phyloP scores from a whole-genome alignment of 2,888 invertebrate species.

The Nowickia ferox region DNA sequence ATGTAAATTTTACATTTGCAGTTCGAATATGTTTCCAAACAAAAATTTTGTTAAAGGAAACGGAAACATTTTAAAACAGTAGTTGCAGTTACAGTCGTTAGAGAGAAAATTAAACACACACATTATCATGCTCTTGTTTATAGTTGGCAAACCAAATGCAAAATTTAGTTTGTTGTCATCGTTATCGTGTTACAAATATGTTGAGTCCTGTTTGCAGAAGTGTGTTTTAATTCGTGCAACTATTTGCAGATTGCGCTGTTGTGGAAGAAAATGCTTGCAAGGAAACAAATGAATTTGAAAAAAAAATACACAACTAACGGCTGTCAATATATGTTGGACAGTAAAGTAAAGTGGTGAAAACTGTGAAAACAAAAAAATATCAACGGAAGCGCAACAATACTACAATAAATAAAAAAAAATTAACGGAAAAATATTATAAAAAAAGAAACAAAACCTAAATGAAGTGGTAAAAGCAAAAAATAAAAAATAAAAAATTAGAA shows the following conservation, averaged over 20 bases:
- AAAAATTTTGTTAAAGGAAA: conserved; percentile 66
- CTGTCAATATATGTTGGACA: conserved; percentile 65
- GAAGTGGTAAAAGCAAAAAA: background rate
- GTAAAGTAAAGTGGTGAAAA: conserved; percentile 53
- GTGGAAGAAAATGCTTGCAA: conserved; percentile 16
- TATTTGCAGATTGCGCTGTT: conserved; percentile 9
- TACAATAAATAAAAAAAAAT: conserved; percentile 30
- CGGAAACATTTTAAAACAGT: conserved; percentile 68
- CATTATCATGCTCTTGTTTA: background rate
- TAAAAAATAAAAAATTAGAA: background rate
- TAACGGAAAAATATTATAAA: background rate
- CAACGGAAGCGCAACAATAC: conserved; percentile 54
- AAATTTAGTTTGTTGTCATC: conserved; percentile 57
- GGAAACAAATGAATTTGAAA: conserved; percentile 43
- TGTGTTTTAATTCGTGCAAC: background rate
- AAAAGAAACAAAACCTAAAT: background rate
- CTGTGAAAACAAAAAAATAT: conserved; percentile 33
- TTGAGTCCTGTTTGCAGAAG: conserved; percentile 5
- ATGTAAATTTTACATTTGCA: conserved; percentile 54
- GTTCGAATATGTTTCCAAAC: conserved; percentile 34
- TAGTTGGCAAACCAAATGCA: conserved; percentile 11
- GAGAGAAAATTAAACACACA: conserved; percentile 26
- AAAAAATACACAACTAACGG: conserved; percentile 21
- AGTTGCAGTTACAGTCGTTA: conserved; percentile 44
- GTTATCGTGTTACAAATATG: conserved; percentile 36